Evolutionary conservation across 1,140 invertebrate species (phyloP).

Genomic region (Pristionchus pacificus): DNA sequence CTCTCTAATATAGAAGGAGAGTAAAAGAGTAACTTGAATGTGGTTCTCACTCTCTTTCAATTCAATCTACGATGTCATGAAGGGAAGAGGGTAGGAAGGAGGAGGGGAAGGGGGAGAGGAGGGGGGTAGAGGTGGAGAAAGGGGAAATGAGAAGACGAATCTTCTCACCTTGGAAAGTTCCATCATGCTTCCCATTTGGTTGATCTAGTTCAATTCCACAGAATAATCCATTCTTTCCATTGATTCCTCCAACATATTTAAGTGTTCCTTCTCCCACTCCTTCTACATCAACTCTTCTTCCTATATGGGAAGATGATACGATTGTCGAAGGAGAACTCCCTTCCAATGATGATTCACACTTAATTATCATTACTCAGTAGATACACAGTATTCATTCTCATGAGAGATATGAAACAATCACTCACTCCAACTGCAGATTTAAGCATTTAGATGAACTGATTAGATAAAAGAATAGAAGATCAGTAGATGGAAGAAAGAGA

Average conservation of each 20-base stretch:
- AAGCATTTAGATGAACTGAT: neutral
- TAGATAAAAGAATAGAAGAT: neutral
- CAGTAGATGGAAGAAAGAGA: neutral
- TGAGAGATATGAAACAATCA: too few relatives aligned
- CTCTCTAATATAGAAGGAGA: too few relatives aligned
- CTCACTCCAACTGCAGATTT: neutral
- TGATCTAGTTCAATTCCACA: conserved; percentile 48
- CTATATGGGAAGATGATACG: conserved; percentile 24
- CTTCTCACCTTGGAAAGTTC: conserved; percentile 41
- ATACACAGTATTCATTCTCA: too few relatives aligned
- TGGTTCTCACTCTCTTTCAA: neutral
- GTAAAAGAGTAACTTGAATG: neutral
- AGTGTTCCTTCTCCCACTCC: conserved; percentile 35
- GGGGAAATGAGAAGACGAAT: too few relatives aligned
- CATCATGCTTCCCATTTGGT: conserved; percentile 47
- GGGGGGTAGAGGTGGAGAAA: too few relatives aligned
- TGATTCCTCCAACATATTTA: conserved; percentile 42
- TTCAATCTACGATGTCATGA: neutral
- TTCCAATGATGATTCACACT: neutral
- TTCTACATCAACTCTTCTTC: conserved; percentile 18
- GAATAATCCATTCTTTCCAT: conserved; percentile 46
- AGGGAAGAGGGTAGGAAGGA: neutral
- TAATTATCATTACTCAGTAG: too few relatives aligned
- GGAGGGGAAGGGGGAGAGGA: too few relatives aligned
- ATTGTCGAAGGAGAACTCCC: conserved; percentile 6